phyloP scores from a whole-genome alignment of 92 coral and sea anemone genomes.

The Paragorgia papillata region DNA sequence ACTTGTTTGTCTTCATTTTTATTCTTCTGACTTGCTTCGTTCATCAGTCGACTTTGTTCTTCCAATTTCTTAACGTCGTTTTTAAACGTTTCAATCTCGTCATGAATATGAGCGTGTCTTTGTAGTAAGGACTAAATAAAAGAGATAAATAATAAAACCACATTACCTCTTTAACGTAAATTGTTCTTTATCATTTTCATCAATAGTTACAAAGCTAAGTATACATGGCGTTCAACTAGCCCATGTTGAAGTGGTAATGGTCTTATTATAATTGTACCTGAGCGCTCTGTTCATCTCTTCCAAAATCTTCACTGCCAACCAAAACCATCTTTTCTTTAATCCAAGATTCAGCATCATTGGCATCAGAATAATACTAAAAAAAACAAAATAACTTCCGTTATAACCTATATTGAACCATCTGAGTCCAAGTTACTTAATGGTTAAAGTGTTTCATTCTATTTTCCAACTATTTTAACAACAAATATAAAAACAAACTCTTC shows the following conservation, averaged over 20 bases:
- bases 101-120: constrained; percentile 84
- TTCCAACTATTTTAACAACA: too few species aligned
- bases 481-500: not conserved
- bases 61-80: constrained; percentile 72
- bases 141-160: not conserved
- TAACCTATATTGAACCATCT: too few species aligned
- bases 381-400: not conserved
- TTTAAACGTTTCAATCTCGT: constrained; percentile 82
- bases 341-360: constrained; percentile 99
- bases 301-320: constrained; percentile 88
- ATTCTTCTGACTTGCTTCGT: constrained; percentile 56
- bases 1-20: constrained; percentile 2
- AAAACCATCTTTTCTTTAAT: constrained; percentile 88
- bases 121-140: constrained; percentile 81
- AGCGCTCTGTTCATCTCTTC: constrained; percentile 97
- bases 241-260: too few species aligned
- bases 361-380: constrained; percentile 92
- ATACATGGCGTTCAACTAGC: too few species aligned
- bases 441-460: too few species aligned
- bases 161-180: not conserved
- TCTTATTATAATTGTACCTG: constrained; percentile 48
- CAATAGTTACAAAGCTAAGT: too few species aligned
- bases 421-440: too few species aligned
- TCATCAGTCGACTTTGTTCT: constrained; percentile 97
- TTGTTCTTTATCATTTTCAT: too few species aligned